These are phyloP conservation scores for Lasioglossum morio DNA, from an alignment of 2,888 invertebrate species.

Conservation along the genomic window DNA sequence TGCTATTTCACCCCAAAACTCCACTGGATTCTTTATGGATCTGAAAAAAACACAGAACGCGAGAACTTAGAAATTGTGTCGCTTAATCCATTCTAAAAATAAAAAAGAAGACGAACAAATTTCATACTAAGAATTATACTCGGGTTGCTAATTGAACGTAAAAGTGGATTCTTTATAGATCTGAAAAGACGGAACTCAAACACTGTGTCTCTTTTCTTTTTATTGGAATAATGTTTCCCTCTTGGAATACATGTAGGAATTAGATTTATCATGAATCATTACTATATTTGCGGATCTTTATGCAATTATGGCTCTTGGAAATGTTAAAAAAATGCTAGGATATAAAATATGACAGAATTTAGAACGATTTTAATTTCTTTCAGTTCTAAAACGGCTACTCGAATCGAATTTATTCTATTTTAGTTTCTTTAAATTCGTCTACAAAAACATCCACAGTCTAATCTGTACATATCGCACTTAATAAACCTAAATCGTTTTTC, in stretches of 20 bases:
- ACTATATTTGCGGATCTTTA: neutral
- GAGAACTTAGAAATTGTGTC: neutral
- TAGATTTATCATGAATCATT: neutral
- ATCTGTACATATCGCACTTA: neutral
- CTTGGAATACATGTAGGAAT: neutral
- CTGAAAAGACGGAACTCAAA: neutral
- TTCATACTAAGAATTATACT: neutral
- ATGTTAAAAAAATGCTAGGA: too few species aligned
- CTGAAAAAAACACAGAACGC: neutral
- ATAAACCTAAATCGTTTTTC: neutral
- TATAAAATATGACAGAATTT: too few species aligned
- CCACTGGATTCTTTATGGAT: conserved; percentile 87
- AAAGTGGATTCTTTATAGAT: neutral
- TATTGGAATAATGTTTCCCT: neutral
- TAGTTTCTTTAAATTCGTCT: too few species aligned
- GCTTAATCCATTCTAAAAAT: neutral
- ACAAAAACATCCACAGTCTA: too few species aligned
- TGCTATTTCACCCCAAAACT: conserved; percentile 97
- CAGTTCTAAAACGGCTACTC: too few species aligned
- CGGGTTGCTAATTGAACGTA: neutral
- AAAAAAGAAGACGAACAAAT: neutral
- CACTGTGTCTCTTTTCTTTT: neutral
- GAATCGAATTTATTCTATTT: too few species aligned
- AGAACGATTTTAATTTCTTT: too few species aligned
- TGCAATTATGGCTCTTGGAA: too few species aligned